A percentile compares a stretch with the other conserved stretches of the same genome.
Evolutionary conservation across 2,888 invertebrate genomes (phyloP).

Genomic region (Acanthoscelides obtectus): DNA sequence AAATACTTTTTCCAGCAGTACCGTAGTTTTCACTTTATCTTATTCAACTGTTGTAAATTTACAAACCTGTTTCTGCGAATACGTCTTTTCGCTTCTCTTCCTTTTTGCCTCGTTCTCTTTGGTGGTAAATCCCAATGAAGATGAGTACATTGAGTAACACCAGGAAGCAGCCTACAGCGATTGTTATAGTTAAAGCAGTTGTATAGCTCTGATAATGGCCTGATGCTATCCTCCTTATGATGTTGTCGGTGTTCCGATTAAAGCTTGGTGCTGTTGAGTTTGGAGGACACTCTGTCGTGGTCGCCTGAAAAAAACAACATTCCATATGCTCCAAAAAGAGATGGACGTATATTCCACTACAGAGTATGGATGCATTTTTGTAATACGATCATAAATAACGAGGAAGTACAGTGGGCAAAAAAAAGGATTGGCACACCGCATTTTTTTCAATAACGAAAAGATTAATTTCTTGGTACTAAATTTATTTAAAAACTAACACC

Average conservation of each 20-base stretch:
- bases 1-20: too few relatives aligned
- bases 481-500: too few relatives aligned
- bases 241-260: slow-evolving; percentile 56
- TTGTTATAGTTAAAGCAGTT: slow-evolving; percentile 82
- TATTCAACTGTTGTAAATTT: too few relatives aligned
- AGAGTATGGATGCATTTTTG: too few relatives aligned
- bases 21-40: too few relatives aligned
- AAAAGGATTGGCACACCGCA: too few relatives aligned
- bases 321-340: too few relatives aligned
- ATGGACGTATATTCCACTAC: too few relatives aligned
- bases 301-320: slow-evolving; percentile 35
- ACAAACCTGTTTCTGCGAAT: slow-evolving; percentile 62
- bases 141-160: slow-evolving; percentile 78
- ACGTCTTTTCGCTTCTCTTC: slow-evolving; percentile 57
- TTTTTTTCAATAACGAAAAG: too few relatives aligned
- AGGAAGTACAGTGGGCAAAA: too few relatives aligned
- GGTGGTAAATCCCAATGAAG: slow-evolving; percentile 85
- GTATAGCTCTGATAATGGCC: slow-evolving; percentile 86
- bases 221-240: slow-evolving; percentile 70
- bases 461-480: too few relatives aligned
- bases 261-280: slow-evolving; percentile 53
- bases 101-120: slow-evolving; percentile 62
- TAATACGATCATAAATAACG: too few relatives aligned
- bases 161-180: slow-evolving; percentile 80
- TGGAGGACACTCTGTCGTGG: slow-evolving; percentile 72